A percentile compares a stretch with the other conserved stretches of the same genome.
These are phyloP conservation scores for Linepithema humile DNA, from an alignment of 1,140 invertebrate species.

Conservation along the genomic window DNA sequence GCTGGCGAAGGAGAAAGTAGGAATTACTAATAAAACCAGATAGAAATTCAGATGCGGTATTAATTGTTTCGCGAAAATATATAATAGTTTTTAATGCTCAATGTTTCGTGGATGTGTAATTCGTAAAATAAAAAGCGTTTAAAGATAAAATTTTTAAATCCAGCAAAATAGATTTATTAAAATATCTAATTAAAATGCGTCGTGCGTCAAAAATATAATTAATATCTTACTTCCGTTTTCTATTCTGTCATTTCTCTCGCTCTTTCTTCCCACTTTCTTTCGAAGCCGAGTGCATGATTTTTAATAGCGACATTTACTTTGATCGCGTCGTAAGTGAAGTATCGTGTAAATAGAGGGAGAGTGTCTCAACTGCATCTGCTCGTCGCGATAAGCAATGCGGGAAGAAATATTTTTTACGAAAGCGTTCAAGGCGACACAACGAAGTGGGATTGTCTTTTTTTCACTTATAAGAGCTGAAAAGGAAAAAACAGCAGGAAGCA, in stretches of 20 bases:
- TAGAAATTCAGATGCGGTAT: neutral
- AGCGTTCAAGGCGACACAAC: neutral
- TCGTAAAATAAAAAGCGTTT: neutral
- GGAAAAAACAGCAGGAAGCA: constrained; percentile 44
- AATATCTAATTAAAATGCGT: neutral
- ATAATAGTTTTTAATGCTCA: neutral
- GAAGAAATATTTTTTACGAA: constrained; percentile 34
- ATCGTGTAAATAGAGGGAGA: constrained; percentile 4
- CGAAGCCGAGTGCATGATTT: neutral
- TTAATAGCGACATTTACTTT: neutral
- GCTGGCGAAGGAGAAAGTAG: neutral
- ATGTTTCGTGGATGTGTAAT: neutral
- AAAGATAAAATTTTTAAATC: no score
- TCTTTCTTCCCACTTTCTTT: no score
- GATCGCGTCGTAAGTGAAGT: constrained; percentile 36
- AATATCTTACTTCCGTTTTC: neutral
- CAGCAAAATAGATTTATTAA: no score
- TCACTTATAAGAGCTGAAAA: neutral
- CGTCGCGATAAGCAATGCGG: constrained; percentile 11
- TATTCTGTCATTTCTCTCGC: neutral
- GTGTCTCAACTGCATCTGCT: constrained; percentile 1
- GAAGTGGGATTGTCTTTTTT: neutral
- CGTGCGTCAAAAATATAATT: neutral
- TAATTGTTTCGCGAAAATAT: neutral
- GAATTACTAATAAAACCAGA: neutral